These are phyloP conservation scores for Drosophila falleni DNA, from an alignment of 2,888 invertebrate genomes.

Conservation along the genomic window DNA sequence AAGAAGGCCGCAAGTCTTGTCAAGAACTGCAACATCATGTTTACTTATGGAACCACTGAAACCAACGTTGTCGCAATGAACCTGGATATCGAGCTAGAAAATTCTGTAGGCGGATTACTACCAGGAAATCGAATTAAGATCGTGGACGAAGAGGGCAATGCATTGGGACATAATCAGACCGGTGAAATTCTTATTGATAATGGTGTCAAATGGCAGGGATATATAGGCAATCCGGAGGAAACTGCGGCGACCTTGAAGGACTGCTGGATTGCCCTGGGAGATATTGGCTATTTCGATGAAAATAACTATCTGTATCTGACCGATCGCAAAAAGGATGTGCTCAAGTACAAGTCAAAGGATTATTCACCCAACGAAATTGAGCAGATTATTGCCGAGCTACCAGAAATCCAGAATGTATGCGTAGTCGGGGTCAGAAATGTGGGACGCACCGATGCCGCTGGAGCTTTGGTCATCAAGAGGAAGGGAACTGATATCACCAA, in stretches of 20 bases:
- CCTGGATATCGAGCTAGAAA: constrained; percentile 36
- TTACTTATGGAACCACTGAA: constrained; percentile 68
- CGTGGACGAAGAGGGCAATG: constrained; percentile 64
- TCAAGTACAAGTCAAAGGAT: constrained; percentile 77
- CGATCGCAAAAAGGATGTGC: constrained; percentile 82
- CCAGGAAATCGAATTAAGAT: constrained; percentile 66
- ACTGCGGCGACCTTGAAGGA: constrained; percentile 57
- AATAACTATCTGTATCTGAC: constrained; percentile 72
- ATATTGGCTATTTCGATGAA: constrained; percentile 82
- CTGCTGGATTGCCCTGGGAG: constrained; percentile 82
- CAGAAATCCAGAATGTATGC: constrained; percentile 73
- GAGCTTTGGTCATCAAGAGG: constrained; percentile 72
- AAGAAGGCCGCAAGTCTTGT: constrained; percentile 38
- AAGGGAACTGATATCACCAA: constrained; percentile 50
- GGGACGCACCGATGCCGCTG: constrained; percentile 70
- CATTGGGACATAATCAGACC: constrained; percentile 58
- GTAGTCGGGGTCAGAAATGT: constrained; percentile 76
- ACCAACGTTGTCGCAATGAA: constrained; percentile 52
- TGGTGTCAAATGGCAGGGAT: constrained; percentile 73
- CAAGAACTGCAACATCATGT: constrained; percentile 39
- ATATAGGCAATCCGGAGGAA: constrained; percentile 69
- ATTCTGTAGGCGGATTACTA: constrained; percentile 68
- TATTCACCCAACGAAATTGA: constrained; percentile 80
- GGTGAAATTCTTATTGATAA: constrained; percentile 75
- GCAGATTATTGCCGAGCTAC: constrained; percentile 67